Base-by-base conservation (phyloP, 2,888 invertebrate genomes). In the Leucozona laternaria region DNA sequence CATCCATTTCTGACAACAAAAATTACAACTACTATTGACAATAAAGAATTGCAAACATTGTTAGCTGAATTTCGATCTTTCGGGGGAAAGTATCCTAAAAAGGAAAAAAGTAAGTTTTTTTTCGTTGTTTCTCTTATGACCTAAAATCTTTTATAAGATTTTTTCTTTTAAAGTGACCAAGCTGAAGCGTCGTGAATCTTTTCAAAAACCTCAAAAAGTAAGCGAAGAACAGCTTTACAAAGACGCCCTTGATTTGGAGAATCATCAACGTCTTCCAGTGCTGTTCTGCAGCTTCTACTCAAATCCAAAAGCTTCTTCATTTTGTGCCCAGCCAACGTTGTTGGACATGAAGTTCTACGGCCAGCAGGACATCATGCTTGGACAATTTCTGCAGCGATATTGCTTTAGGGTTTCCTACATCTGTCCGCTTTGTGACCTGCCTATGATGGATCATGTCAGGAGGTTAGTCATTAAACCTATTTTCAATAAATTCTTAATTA, bases 261-360 rank as follows among this genome's bases (percentile, higher is more conserved):
- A 96, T 91, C 97, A 97, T 91, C 99, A 99, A 93, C 94, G 96
- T 62, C 93, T 99, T 64, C 95, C 97, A 6, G 96, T 99, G 43
- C 93, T 99, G 76, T 96, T 98, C 91, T 98, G 97, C 91, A 98
- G 97, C 91, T 92, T 92, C 73, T 91, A 91, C 62, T 91, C 90
- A 71, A 92, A 92, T 88, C 91, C 92, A 15, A 92, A 92, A 72
- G 91, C 91, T 0, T 91, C 92, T 2, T 92, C 93, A 0, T 93
- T 92, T 88, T 93, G 93, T 87, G 92, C 92, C 10, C 90, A 91
- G 40, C 93, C 93, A 8, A 91, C 91, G 25, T 82, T 93, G 55
- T 81, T 93, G 73, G 92, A 93, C 75, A 99, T 99, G 98, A 97
- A 97, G 90, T 97, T 98, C 93, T 99, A 99, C 92, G 98, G 98